phyloP scores from a whole-genome alignment of 1,140 invertebrate genomes.

The Drosophila pseudoananassae region DNA sequence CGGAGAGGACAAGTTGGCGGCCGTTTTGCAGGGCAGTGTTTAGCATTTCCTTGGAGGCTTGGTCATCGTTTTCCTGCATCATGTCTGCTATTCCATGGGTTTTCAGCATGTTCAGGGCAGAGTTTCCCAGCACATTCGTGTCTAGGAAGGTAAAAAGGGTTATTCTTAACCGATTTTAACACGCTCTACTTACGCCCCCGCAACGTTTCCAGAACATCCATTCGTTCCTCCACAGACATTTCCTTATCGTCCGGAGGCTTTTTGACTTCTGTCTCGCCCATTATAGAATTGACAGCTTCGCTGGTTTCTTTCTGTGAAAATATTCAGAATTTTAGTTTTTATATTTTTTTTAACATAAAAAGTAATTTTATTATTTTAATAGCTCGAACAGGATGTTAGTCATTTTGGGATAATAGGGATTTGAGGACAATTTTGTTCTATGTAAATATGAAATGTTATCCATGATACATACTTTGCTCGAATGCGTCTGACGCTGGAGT shows the following conservation, averaged over 20 bases:
- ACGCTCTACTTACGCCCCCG: constrained; percentile 52
- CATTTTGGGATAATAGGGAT: background rate
- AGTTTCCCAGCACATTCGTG: constrained; percentile 61
- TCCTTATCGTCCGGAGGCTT: constrained; percentile 35
- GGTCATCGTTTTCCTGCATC: constrained; percentile 86
- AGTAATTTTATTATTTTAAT: background rate
- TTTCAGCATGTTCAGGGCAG: constrained; percentile 88
- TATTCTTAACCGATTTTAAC: background rate
- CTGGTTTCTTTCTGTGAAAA: constrained; percentile 76
- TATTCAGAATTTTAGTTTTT: background rate
- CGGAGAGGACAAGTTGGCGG: constrained; percentile 90
- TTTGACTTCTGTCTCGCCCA: constrained; percentile 49
- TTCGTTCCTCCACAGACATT: constrained; percentile 71
- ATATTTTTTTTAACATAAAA: background rate
- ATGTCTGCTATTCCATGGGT: constrained; percentile 93
- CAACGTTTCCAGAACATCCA: constrained; percentile 65
- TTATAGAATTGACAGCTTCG: constrained; percentile 82
- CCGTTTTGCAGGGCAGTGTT: constrained; percentile 92
- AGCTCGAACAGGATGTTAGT: background rate
- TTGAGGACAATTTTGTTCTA: constrained; percentile 9
- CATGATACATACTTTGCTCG: constrained; percentile 61
- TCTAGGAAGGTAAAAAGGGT: constrained; percentile 21
- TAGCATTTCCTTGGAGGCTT: constrained; percentile 86
- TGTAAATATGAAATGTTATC: constrained; percentile 6
- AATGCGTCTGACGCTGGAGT: constrained; percentile 26